A percentile compares a stretch with the other conserved stretches of the same genome.
Conservation (phyloP, 1,140 invertebrate species). For the Drosophila paulistorum region DNA sequence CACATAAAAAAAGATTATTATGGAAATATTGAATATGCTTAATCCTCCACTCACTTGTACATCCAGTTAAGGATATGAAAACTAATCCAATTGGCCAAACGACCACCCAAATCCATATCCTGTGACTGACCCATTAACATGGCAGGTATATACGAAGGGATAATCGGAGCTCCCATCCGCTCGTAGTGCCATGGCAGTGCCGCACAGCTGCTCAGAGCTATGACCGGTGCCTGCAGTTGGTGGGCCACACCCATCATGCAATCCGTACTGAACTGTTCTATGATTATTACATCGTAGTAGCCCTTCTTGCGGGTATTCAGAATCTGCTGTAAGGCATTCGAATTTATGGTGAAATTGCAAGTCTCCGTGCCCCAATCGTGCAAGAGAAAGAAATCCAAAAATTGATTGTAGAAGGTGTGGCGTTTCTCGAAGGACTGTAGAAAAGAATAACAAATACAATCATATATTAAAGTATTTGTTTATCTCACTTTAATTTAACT, state of each 20-base stretch:
- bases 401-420: conserved; percentile 61
- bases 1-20: background rate
- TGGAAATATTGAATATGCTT: background rate
- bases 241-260: conserved; percentile 87
- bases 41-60: conserved; percentile 59
- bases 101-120: conserved; percentile 84
- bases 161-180: conserved; percentile 85
- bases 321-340: conserved; percentile 66
- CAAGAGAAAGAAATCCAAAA: conserved; percentile 72
- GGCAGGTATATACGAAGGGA: conserved; percentile 85
- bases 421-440: conserved; percentile 71
- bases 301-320: conserved; percentile 62
- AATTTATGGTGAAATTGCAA: conserved; percentile 71
- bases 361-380: conserved; percentile 70
- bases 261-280: conserved; percentile 88
- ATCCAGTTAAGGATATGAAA: conserved; percentile 65
- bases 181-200: conserved; percentile 86
- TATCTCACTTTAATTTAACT: no score
- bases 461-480: no score
- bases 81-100: conserved; percentile 83
- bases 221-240: conserved; percentile 86
- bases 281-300: conserved; percentile 87
- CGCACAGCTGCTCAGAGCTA: conserved; percentile 85
- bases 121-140: conserved; percentile 84
- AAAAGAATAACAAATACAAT: background rate